Base-by-base conservation (phyloP, 2,888 invertebrate genomes). In the Furcula furcula region DNA sequence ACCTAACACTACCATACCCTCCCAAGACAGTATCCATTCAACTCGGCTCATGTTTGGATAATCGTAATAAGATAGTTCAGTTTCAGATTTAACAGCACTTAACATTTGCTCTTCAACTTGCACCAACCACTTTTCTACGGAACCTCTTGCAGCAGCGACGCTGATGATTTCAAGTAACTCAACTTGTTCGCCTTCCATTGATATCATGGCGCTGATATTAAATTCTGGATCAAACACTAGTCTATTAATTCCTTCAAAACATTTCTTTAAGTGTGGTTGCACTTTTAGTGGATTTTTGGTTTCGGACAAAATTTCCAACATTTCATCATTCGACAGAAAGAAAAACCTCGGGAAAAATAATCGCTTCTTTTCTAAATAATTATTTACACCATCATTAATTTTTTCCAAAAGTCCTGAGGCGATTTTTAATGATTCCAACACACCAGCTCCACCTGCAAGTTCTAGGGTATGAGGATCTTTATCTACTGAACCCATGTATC, bases 301-400 rank as follows among this genome's bases (percentile, higher is more conserved):
- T 89, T 97, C 96, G 0, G 96, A 96, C 42, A 97, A 87, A 56
- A 97, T 96, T 79, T 97, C 96, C 54, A 97, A 85, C 91, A 97
- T 93, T 79, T 97, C 97, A 63, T 96, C 95, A 71, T 97, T 97
- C 4, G 97, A 97, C 38, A 97, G 86, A 68, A 97, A 97, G 89
- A 97, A 97, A 71, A 97, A 96, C 71, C 97, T 91, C 22, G 96
- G 93, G 69, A 97, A 97, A 74, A 90, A 95, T 6, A 96, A 80
- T 48, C 96, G 83, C 74, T 96, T 97, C 79, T 93, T 95, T 80
- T 96, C 96, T 42, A 97, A 85, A 70, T 96, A 97, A 54, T 92
- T 91, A 51, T 94, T 93, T 0, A 97, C 93, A 3, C 96, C 96
- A 37, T 94, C 94, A 67, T 94, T 95, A 36, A 97, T 95, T 77